Conservation (phyloP, 2,888 invertebrate genomes). For the Ypsolopha scabrella region DNA sequence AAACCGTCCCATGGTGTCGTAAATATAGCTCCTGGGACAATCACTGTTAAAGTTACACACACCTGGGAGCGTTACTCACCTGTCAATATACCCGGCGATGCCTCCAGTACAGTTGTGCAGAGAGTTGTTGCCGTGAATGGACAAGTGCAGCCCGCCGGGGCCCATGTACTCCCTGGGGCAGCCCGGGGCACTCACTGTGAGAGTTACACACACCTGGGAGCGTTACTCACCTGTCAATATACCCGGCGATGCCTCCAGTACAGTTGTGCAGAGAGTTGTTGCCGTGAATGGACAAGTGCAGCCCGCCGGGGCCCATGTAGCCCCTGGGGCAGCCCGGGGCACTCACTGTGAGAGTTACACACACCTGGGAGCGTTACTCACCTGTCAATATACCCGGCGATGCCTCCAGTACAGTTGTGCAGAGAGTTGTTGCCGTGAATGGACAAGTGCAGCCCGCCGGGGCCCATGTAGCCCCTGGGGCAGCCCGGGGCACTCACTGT, state of each 20-base stretch:
- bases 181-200: constrained; percentile 75
- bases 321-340: constrained; percentile 86
- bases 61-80: constrained; percentile 26
- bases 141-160: constrained; percentile 81
- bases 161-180: constrained; percentile 87
- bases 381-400: constrained; percentile 85
- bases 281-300: constrained; percentile 59
- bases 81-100: constrained; percentile 85
- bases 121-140: constrained; percentile 38
- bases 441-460: constrained; percentile 79
- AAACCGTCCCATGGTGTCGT: too few relatives aligned
- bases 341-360: too few relatives aligned
- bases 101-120: constrained; percentile 85
- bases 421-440: constrained; percentile 44
- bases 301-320: constrained; percentile 87
- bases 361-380: too few relatives aligned
- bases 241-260: constrained; percentile 87
- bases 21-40: too few relatives aligned
- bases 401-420: constrained; percentile 85
- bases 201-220: constrained; percentile 68
- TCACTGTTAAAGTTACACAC: not conserved
- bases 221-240: constrained; percentile 74
- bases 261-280: constrained; percentile 72
- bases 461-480: constrained; percentile 84
- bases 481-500: too few relatives aligned